Evolutionary conservation across 2,888 invertebrate species (phyloP), one percentile per base, ranked within the genome.

Genomic region (Syrista parreyssii): DNA sequence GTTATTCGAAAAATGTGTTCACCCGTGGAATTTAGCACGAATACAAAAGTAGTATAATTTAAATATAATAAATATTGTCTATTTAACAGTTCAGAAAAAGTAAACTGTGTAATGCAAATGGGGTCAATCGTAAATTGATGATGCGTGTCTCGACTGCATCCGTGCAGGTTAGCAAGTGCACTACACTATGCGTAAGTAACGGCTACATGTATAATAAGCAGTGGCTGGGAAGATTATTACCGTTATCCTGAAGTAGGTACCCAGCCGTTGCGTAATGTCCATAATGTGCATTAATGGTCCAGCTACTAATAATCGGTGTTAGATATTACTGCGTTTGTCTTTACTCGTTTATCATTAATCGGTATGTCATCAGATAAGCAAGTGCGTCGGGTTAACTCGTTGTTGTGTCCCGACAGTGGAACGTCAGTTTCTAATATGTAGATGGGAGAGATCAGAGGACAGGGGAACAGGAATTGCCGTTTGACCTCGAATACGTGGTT

Each of bases 381-480:
- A 23, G 9, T 74, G 78, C 75, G 71, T 75, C 75, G n/a, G 34
- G 55, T 33, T 34, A 72, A 75, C 33, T 72, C 11, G 12, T 35
- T 75, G 74, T 77, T 68, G 75, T 36, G 36, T 74, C 74, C 69
- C 75, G 55, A 40, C 74, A 71, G 30, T 1, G 31, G 32, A 68
- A 68, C 34, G 74, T 73, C 31, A 69, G 75, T 75, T 77, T 77
- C 77, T 69, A 77, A 77, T 77, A 77, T 75, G 77, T 69, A 75
- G 77, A 77, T 77, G n/a, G 69, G 77, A 75, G 77, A 77, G 77
- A 75, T 77, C 75, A 77, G 68, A 73, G 74, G 73, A 68, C 77
- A 36, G 32, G 34, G 9, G 32, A 32, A 31, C 23, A 71, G 71
- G 23, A 71, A 71, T 71, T 71, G 31, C 33, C 31, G 71, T 9